Conservation (phyloP, 2,888 invertebrate species). For the Cepaea hortensis region DNA sequence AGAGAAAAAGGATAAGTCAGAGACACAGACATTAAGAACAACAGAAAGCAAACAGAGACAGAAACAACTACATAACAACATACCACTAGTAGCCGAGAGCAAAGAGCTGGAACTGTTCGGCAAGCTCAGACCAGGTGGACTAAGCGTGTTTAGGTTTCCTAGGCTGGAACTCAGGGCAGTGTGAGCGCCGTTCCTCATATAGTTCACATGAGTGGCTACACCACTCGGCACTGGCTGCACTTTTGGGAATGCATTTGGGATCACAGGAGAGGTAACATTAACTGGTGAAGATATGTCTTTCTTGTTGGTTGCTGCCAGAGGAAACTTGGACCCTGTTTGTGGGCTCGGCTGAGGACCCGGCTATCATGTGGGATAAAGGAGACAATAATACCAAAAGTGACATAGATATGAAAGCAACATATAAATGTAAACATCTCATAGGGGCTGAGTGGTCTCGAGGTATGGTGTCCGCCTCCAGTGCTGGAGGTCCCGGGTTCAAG, state of each 20-base stretch:
- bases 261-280: slow-evolving; percentile 60
- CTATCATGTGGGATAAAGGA: background rate
- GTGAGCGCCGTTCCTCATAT: slow-evolving; percentile 5
- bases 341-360: slow-evolving; percentile 42
- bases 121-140: slow-evolving; percentile 31
- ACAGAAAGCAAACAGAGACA: background rate
- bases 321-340: slow-evolving; percentile 39
- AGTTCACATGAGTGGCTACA: background rate
- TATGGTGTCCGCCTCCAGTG: too few relatives aligned
- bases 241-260: slow-evolving; percentile 53
- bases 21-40: too few relatives aligned
- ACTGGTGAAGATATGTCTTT: slow-evolving; percentile 57
- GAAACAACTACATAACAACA: background rate
- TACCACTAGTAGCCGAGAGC: slow-evolving; percentile 36
- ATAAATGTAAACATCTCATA: background rate
- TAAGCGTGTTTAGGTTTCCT: slow-evolving; percentile 13
- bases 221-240: slow-evolving; percentile 20
- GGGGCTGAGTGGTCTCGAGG: too few relatives aligned
- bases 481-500: too few relatives aligned
- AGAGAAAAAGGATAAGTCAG: too few relatives aligned
- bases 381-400: background rate
- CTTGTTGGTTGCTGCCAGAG: slow-evolving; percentile 47
- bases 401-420: too few relatives aligned
- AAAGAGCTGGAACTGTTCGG: slow-evolving; percentile 42
- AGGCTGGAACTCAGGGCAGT: background rate